Evolutionary conservation across 2,113 vertebrate species (phyloP).

Genomic region (Bambusicola thoracicus): DNA sequence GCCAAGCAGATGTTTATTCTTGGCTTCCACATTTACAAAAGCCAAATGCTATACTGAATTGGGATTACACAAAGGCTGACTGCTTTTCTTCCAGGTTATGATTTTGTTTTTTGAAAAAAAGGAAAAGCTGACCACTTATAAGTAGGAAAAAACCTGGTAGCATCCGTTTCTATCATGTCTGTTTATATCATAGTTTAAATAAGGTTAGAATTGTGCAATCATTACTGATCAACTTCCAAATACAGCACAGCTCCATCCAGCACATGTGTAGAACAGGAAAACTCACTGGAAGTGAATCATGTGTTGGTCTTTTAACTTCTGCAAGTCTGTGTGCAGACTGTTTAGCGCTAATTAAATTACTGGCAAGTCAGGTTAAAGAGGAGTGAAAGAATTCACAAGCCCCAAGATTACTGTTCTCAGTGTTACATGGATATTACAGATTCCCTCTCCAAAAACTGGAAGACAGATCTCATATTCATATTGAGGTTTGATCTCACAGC

Average conservation of each 20-base stretch:
- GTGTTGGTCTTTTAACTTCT: conserved; percentile 20
- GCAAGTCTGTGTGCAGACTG: background rate
- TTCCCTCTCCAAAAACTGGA: conserved; percentile 2
- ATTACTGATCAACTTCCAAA: conserved; percentile 41
- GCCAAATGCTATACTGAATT: conserved; percentile 54
- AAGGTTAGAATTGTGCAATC: conserved; percentile 45
- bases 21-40: conserved; percentile 50
- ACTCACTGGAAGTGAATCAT: conserved; percentile 20
- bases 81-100: conserved; percentile 57
- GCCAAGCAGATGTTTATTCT: conserved; percentile 70
- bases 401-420: conserved; percentile 22
- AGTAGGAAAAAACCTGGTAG: conserved; percentile 35
- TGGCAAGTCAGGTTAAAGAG: conserved; percentile 32
- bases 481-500: conserved; percentile 36
- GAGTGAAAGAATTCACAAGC: conserved; percentile 60
- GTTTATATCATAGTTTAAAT: conserved; percentile 57
- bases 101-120: background rate
- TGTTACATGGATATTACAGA: conserved; percentile 42
- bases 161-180: background rate
- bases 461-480: conserved; percentile 48
- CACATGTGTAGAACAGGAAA: conserved; percentile 43
- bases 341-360: conserved; percentile 55
- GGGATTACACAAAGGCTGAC: conserved; percentile 42
- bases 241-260: conserved; percentile 18
- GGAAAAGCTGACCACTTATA: background rate